These are phyloP conservation scores for Melanotus villosus DNA, from an alignment of 2,888 invertebrate species.

Conservation along the genomic window DNA sequence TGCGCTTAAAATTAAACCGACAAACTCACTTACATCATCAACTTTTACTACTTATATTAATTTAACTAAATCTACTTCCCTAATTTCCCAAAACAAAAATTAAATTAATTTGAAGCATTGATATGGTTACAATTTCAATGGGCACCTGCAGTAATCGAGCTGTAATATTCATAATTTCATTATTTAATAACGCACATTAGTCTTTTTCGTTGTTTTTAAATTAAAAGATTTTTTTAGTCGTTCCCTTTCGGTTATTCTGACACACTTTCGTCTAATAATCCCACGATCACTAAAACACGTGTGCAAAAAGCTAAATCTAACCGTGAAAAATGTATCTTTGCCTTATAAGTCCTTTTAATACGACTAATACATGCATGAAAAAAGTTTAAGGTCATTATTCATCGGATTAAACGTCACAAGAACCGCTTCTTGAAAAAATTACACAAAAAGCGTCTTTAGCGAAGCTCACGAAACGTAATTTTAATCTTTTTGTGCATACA, in stretches of 20 bases:
- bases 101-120: neutral
- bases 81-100: slow-evolving; percentile 3
- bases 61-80: no score
- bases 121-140: no score
- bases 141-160: neutral
- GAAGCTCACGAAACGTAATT: no score
- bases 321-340: neutral
- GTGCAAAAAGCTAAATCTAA: neutral
- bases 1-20: slow-evolving; percentile 9
- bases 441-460: no score
- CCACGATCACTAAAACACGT: neutral
- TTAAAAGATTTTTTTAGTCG: neutral
- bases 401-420: neutral
- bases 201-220: neutral
- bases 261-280: neutral
- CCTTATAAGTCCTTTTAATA: neutral
- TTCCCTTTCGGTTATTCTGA: neutral
- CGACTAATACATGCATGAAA: neutral
- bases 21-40: slow-evolving; percentile 1
- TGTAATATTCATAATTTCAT: slow-evolving; percentile 7
- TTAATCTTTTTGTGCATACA: no score
- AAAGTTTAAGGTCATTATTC: neutral
- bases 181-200: neutral
- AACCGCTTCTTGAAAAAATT: neutral
- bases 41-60: no score